Conservation (phyloP, 2,797 vertebrate genomes). For the Taenioides sp. region DNA sequence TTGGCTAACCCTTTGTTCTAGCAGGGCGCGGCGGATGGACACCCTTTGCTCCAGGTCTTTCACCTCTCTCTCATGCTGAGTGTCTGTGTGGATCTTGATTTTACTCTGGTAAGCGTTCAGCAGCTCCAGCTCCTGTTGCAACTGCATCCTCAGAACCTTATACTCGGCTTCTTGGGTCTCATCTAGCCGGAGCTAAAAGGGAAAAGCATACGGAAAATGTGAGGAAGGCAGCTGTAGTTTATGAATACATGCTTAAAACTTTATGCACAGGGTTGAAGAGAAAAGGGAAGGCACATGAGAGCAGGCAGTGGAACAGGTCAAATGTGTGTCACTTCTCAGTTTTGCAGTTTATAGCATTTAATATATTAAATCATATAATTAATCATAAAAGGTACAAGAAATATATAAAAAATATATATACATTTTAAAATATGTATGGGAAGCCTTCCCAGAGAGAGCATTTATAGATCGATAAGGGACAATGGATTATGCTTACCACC, state of each 20-base stretch:
- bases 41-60: conserved; percentile 92
- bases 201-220: background rate
- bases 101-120: conserved; percentile 95
- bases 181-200: conserved; percentile 84
- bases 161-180: conserved; percentile 93
- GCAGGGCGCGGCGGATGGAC: conserved; percentile 87
- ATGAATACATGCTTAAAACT: background rate
- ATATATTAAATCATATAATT: too few relatives aligned
- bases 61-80: conserved; percentile 88
- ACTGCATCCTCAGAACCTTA: conserved; percentile 89
- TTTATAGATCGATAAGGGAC: background rate
- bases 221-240: conserved; percentile 12
- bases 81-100: conserved; percentile 93
- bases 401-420: too few relatives aligned
- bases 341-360: background rate
- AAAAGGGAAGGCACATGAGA: conserved; percentile 19
- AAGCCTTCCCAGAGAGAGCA: background rate
- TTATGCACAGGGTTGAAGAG: conserved; percentile 11
- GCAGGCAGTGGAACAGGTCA: conserved; percentile 18
- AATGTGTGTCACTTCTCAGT: background rate
- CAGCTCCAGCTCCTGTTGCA: conserved; percentile 91
- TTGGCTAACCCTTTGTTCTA: conserved; percentile 86
- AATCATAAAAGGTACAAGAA: background rate
- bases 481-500: background rate
- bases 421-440: background rate